Percentiles rank a stretch among this genome's conserved stretches.
Evolutionary conservation across 2,888 invertebrate genomes (phyloP).

Genomic region (Siphlonurus alternatus): DNA sequence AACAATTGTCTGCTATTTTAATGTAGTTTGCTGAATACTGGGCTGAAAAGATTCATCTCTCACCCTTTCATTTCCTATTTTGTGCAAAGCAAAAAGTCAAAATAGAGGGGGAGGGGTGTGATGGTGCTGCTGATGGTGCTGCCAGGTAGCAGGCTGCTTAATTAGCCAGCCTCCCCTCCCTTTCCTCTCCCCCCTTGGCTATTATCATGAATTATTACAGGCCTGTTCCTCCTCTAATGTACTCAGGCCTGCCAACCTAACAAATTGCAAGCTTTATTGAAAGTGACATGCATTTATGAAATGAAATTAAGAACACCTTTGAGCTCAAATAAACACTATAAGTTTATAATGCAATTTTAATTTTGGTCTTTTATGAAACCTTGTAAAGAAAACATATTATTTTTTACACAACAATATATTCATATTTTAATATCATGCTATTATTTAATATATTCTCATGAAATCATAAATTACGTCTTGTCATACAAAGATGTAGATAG

Average conservation of each 20-base stretch:
- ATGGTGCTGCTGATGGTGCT: neutral
- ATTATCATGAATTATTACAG: neutral
- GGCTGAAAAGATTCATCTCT: neutral
- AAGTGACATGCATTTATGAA: neutral
- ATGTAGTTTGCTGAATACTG: neutral
- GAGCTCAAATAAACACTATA: too few relatives aligned
- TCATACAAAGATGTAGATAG: too few relatives aligned
- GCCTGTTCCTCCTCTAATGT: neutral
- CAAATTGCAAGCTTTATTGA: neutral
- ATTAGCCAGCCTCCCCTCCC: neutral
- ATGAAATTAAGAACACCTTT: too few relatives aligned
- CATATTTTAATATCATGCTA: too few relatives aligned
- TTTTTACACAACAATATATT: too few relatives aligned
- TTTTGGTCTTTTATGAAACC: too few relatives aligned
- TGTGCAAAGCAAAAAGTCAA: neutral
- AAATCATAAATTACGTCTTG: too few relatives aligned
- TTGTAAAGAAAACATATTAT: too few relatives aligned
- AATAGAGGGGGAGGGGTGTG: neutral
- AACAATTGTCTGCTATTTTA: too few relatives aligned
- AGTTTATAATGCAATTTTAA: too few relatives aligned
- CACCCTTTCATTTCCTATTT: neutral
- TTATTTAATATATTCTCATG: too few relatives aligned
- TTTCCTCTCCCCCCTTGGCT: neutral
- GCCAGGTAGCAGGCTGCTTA: too few relatives aligned
- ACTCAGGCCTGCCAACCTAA: neutral